Evolutionary conservation across 2,113 vertebrate species (phyloP), one percentile per base, ranked within the genome.

Genomic region (Zeus faber): DNA sequence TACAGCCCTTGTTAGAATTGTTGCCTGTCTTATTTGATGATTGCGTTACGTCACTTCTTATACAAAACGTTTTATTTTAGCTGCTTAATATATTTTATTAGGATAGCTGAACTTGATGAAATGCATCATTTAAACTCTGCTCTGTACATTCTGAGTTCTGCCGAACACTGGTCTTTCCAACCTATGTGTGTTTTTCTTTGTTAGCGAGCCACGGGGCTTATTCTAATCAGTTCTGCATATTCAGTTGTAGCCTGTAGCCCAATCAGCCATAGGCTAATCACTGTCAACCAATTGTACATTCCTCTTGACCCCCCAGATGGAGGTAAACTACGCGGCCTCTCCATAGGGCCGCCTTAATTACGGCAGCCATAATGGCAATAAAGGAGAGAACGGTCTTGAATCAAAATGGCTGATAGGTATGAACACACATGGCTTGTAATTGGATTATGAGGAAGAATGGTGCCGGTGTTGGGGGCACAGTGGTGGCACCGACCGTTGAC

Each of bases 221-320:
- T 69, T 67, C 70, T 77, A 74, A 85, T 80, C 82, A 80, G 67
- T 18, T 68, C 74, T 72, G 82, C 76, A 79, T 84, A 82, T 85
- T 85, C 81, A 77, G 64, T 44, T 18, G 65, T 73, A 70, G 72
- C 61, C 71, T 54, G 25, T 77, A 65, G 66, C 69, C 76, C 82
- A 82, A 86, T 86, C 81, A 81, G 76, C 64, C 63, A 27, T 43
- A 66, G 72, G 67, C 53, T 74, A 78, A 81, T 85, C 81, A 81
- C 79, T 82, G 84, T 85, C 79, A 76, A 77, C 74, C 81, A 82
- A 80, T 82, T 81, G 53, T 27, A 77, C 70, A 61, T 83, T 87
- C 77, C 81, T 85, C 83, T 87, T 87, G 85, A 87, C 83, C 83
- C 81, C 67, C 72, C 81, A 81, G 74, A 77, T 77, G 72, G 79